These are phyloP conservation scores for Schizothorax lantsangensis DNA, from an alignment of 2,797 vertebrate species.

Conservation along the genomic window DNA sequence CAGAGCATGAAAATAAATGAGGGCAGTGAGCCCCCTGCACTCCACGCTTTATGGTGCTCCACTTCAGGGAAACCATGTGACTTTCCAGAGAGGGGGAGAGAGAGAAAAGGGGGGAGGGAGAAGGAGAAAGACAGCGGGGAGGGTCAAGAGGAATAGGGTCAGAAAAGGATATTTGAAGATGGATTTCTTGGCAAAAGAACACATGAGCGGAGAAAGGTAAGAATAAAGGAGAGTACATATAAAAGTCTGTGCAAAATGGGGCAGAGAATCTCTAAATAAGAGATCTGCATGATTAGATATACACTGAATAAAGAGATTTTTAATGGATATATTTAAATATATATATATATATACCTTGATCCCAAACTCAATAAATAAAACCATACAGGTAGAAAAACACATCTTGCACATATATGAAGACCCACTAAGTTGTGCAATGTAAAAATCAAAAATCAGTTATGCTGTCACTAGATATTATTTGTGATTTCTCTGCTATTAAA, in stretches of 20 bases:
- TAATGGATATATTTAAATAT: background rate
- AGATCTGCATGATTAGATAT: slow-evolving; percentile 7
- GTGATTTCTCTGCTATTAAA: background rate
- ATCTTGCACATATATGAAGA: background rate
- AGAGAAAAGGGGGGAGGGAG: slow-evolving; percentile 59
- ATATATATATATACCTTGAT: background rate
- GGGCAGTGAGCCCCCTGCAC: slow-evolving; percentile 71
- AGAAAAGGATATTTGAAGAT: slow-evolving; percentile 48
- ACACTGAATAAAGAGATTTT: background rate
- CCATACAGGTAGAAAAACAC: slow-evolving; percentile 2
- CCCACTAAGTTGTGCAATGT: background rate
- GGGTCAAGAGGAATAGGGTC: slow-evolving; percentile 46
- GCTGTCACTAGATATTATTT: background rate
- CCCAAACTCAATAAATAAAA: background rate
- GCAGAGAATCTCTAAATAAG: background rate
- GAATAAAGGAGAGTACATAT: slow-evolving; percentile 59
- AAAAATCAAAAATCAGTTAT: background rate
- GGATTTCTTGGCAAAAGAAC: slow-evolving; percentile 49
- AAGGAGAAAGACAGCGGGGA: slow-evolving; percentile 59
- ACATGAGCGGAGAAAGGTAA: slow-evolving; percentile 66
- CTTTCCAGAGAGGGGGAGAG: slow-evolving; percentile 76
- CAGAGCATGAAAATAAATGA: slow-evolving; percentile 65
- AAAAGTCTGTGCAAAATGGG: slow-evolving; percentile 52
- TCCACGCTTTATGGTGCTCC: slow-evolving; percentile 81
- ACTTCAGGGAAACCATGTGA: slow-evolving; percentile 86